Evolutionary conservation across 1,140 invertebrate species (phyloP).

Genomic region (Drosophila parvula): DNA sequence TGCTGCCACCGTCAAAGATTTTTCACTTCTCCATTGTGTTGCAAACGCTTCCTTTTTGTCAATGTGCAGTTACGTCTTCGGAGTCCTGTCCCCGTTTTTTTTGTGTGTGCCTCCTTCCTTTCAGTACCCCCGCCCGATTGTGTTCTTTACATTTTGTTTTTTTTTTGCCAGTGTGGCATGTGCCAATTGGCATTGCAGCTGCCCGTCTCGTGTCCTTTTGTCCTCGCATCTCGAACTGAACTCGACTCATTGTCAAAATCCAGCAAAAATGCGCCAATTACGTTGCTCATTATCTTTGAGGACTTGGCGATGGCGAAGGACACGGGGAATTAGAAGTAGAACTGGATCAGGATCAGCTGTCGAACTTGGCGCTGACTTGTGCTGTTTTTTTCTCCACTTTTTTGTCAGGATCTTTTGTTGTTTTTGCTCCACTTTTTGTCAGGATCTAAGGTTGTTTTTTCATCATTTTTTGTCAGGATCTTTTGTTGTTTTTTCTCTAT

Average conservation of each 20-base stretch:
- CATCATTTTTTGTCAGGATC: background rate
- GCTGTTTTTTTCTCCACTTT: background rate
- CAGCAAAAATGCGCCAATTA: conserved; percentile 69
- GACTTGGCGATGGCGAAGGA: conserved; percentile 13
- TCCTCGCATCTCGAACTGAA: conserved; percentile 23
- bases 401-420: background rate
- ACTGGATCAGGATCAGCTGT: conserved; percentile 12
- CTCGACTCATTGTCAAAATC: conserved; percentile 33
- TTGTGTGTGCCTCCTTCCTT: conserved; percentile 11
- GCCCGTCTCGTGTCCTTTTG: conserved; percentile 41
- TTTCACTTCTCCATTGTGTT: conserved; percentile 72
- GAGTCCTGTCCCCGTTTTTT: conserved; percentile 22
- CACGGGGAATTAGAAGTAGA: background rate
- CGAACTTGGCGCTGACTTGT: conserved; percentile 18
- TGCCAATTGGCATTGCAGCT: conserved; percentile 44
- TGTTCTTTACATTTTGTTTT: conserved; percentile 19
- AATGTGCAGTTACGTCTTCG: conserved; percentile 42
- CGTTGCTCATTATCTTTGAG: conserved; percentile 54
- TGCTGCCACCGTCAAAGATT: conserved; percentile 57
- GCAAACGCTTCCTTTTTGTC: conserved; percentile 46
- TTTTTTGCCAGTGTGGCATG: conserved; percentile 60
- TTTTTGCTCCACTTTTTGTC: background rate
- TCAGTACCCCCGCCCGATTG: conserved; percentile 1
- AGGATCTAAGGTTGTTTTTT: background rate
- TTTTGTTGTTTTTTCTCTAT: background rate